Evolutionary conservation across 2,797 vertebrate species (phyloP).

Genomic region (Fistularia tabacaria): DNA sequence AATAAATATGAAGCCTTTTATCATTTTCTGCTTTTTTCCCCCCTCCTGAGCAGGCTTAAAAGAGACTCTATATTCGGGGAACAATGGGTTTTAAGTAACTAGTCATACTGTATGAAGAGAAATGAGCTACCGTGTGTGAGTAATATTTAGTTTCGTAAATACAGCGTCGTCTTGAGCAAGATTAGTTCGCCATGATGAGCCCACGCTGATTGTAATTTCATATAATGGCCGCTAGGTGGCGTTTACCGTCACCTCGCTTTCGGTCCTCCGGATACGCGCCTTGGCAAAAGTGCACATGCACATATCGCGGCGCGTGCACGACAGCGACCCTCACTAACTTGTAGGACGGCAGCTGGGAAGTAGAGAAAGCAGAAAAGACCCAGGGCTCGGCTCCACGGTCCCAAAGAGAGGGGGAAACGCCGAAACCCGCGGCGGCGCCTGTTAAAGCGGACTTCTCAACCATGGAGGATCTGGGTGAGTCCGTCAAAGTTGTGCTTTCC

Average conservation of each 20-base stretch:
- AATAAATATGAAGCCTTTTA: conserved; percentile 26
- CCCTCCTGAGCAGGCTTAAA: neutral
- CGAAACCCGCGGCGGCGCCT: conserved; percentile 1
- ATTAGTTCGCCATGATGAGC: too few species aligned
- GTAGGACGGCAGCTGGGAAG: conserved; percentile 33
- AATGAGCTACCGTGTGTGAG: too few species aligned
- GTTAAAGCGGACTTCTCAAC: conserved; percentile 17
- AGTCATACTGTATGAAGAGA: too few species aligned
- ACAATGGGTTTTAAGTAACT: too few species aligned
- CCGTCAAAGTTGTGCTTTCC: neutral
- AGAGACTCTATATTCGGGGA: neutral
- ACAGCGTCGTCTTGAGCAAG: too few species aligned
- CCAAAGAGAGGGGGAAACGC: conserved; percentile 1
- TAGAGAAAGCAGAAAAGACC: conserved; percentile 37
- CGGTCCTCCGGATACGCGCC: conserved; percentile 28
- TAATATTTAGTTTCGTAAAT: too few species aligned
- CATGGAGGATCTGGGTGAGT: conserved; percentile 80
- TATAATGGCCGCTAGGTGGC: conserved; percentile 45
- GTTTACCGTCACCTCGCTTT: neutral
- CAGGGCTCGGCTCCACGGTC: conserved; percentile 1
- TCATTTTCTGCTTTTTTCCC: too few species aligned
- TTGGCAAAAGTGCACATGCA: conserved; percentile 40
- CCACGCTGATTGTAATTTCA: neutral
- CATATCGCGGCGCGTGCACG: conserved; percentile 54
- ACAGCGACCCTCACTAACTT: conserved; percentile 38